These are phyloP conservation scores for Galendromus occidentalis DNA, from an alignment of 1,140 invertebrate genomes.

Conservation along the genomic window DNA sequence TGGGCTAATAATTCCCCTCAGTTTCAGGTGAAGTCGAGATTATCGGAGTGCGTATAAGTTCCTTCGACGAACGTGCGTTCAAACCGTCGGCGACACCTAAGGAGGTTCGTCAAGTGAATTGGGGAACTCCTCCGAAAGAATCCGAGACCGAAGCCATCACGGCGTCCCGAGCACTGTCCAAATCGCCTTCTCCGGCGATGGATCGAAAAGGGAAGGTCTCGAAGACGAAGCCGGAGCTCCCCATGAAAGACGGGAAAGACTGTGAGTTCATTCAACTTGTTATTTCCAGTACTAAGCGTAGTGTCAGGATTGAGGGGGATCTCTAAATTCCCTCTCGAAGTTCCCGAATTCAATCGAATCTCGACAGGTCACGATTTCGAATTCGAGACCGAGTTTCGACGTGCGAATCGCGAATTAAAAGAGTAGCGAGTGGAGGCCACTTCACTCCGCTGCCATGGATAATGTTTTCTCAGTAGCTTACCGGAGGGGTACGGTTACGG, in stretches of 20 bases:
- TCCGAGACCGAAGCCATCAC: neutral
- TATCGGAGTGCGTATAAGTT: slow-evolving; percentile 2
- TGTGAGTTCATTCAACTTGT: neutral
- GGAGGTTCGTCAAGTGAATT: neutral
- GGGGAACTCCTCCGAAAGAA: neutral
- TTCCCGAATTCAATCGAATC: too few species aligned
- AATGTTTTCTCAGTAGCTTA: too few species aligned
- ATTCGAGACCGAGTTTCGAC: too few species aligned
- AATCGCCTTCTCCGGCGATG: slow-evolving; percentile 8
- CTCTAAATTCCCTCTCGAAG: too few species aligned
- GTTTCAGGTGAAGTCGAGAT: slow-evolving; percentile 10
- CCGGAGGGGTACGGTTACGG: too few species aligned
- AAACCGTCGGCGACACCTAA: neutral
- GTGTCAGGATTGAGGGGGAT: too few species aligned
- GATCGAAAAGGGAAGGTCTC: neutral
- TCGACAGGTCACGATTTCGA: too few species aligned
- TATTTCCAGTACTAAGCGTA: too few species aligned
- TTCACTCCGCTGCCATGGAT: too few species aligned
- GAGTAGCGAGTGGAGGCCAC: too few species aligned
- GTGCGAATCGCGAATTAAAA: too few species aligned
- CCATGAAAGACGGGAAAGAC: slow-evolving; percentile 1
- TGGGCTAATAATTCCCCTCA: neutral
- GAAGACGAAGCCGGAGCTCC: neutral
- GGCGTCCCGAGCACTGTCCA: neutral
- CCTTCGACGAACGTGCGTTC: slow-evolving; percentile 1